phyloP scores from a whole-genome alignment of 2,888 invertebrate species.

The Iphiclides podalirius region DNA sequence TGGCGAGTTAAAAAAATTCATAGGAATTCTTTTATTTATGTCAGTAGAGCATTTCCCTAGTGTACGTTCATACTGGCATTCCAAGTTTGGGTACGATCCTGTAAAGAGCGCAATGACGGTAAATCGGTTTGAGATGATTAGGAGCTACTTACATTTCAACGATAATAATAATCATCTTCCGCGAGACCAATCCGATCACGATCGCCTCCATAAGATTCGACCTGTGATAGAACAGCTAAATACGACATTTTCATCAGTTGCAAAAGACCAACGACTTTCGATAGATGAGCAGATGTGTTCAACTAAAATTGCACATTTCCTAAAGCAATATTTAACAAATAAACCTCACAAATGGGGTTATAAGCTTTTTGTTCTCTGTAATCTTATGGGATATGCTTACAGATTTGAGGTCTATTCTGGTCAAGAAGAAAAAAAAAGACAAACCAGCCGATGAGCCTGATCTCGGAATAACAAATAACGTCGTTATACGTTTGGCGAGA shows the following conservation, averaged over 20 bases:
- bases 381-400: conserved; percentile 29
- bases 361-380: conserved; percentile 29
- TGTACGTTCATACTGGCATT: conserved; percentile 31
- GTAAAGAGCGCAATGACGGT: conserved; percentile 29
- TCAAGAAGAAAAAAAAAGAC: conserved; percentile 26
- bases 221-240: conserved; percentile 37
- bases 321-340: conserved; percentile 34
- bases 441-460: conserved; percentile 31
- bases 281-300: conserved; percentile 40
- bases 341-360: conserved; percentile 29
- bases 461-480: conserved; percentile 33
- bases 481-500: conserved; percentile 31
- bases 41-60: conserved; percentile 32
- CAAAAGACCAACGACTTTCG: conserved; percentile 39
- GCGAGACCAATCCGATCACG: conserved; percentile 29
- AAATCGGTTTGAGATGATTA: conserved; percentile 26
- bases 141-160: conserved; percentile 36
- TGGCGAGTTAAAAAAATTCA: conserved; percentile 24
- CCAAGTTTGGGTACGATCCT: conserved; percentile 28
- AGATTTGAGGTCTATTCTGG: conserved; percentile 34
- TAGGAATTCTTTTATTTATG: conserved; percentile 31
- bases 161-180: conserved; percentile 35
- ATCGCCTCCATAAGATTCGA: conserved; percentile 35
- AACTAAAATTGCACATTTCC: conserved; percentile 40
- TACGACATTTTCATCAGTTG: conserved; percentile 35